A percentile compares a stretch with the other conserved stretches of the same genome.
These are phyloP conservation scores for Troides helena DNA, from an alignment of 2,888 invertebrate genomes.

Conservation along the genomic window DNA sequence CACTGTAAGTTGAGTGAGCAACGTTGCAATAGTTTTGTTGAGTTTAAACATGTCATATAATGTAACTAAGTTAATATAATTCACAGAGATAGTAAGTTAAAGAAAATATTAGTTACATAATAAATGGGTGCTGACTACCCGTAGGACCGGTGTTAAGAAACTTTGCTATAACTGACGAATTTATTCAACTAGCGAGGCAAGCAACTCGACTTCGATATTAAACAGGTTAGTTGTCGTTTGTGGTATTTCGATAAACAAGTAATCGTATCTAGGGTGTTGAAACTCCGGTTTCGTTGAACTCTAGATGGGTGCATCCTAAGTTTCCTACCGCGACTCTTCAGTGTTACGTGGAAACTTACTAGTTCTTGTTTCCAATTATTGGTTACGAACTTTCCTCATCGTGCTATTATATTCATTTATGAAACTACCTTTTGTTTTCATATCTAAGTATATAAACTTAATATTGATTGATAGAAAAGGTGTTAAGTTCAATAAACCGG, in stretches of 20 bases:
- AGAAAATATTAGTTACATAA: not conserved
- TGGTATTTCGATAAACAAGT: slow-evolving; percentile 20
- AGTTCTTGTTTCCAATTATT: too few relatives aligned
- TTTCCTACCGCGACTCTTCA: slow-evolving; percentile 5
- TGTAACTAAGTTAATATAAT: too few relatives aligned
- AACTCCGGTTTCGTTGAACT: slow-evolving; percentile 13
- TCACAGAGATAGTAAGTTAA: not conserved
- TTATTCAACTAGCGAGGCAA: slow-evolving; percentile 6
- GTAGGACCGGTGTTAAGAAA: slow-evolving; percentile 6
- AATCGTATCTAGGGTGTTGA: slow-evolving; percentile 20
- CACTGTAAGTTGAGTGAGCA: not conserved
- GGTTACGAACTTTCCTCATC: too few relatives aligned
- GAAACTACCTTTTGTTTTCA: too few relatives aligned
- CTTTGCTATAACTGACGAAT: slow-evolving; percentile 2
- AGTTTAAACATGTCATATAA: too few relatives aligned
- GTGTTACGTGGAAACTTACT: not conserved
- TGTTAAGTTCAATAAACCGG: too few relatives aligned
- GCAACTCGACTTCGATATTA: slow-evolving; percentile 12
- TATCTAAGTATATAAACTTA: not conserved
- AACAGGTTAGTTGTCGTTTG: slow-evolving; percentile 25
- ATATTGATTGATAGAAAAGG: not conserved
- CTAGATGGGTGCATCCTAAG: slow-evolving; percentile 7
- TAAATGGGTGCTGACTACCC: not conserved
- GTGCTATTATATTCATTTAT: too few relatives aligned
- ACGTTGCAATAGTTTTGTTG: not conserved